A percentile compares a stretch with the other conserved stretches of the same genome.
Conservation (phyloP, 2,797 vertebrate species). For the Tenualosa thibaudeaui region DNA sequence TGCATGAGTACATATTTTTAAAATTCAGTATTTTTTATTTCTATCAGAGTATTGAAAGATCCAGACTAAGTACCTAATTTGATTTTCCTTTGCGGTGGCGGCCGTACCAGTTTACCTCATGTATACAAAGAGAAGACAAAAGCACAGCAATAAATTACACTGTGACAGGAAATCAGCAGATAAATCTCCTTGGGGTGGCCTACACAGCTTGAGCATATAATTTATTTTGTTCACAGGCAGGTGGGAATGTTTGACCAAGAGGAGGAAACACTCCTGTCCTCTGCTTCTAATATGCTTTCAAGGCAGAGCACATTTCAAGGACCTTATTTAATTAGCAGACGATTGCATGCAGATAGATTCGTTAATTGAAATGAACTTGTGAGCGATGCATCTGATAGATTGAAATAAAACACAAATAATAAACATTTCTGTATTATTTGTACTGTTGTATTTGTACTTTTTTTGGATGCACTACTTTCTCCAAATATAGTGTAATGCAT, state of each 20-base stretch:
- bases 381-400: not conserved
- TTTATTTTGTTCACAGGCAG: conserved; percentile 55
- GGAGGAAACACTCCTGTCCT: not conserved
- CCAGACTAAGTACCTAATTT: not conserved
- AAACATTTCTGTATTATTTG: no score
- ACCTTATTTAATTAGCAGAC: not conserved
- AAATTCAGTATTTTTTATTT: not conserved
- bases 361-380: not conserved
- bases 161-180: conserved; percentile 60
- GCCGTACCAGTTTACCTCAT: conserved; percentile 41
- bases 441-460: no score
- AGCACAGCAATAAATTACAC: conserved; percentile 59
- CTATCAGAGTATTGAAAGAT: not conserved
- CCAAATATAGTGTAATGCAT: no score
- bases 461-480: no score
- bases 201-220: conserved; percentile 49
- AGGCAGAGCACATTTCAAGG: not conserved
- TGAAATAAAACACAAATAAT: not conserved
- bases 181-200: conserved; percentile 62
- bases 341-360: not conserved
- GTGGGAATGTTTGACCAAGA: conserved; percentile 53
- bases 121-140: conserved; percentile 58
- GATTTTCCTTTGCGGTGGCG: conserved; percentile 19
- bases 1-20: not conserved
- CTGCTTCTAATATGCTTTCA: not conserved